Evolutionary conservation across 1,140 invertebrate species (phyloP), one percentile per base, ranked within the genome.

Genomic region (Eriocheir sinensis): DNA sequence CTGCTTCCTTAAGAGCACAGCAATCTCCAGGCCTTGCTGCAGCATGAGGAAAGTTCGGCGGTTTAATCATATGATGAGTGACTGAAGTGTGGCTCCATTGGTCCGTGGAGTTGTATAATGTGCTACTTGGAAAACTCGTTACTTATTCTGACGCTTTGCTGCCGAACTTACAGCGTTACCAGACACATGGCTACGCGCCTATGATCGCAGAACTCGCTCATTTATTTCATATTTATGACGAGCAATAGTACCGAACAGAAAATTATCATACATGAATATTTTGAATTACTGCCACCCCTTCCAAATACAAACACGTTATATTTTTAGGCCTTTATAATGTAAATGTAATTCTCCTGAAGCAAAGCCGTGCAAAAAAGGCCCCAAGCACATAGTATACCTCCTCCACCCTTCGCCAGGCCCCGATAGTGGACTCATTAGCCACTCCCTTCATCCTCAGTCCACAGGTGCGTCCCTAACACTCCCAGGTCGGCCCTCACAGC

Each of bases 191-290:
- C 2, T 72, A 72, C 60, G 60, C 60, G 27, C 21, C 60, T n/a
- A n/a, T 72, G 27, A 72, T 72, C 27, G 27, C 60, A 72, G 60
- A 72, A 72, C n/a, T 72, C 60, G 60, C 27, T 72, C 27, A 72
- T n/a, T n/a, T 72, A n/a, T n/a, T 72, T 21, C 60, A 72, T 72
- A 72, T n/a, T 72, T n/a, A 72, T 72, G 27, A 72, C 27, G 60
- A n/a, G 12, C 60, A 72, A 72, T 72, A 72, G n/a, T 72, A 72
- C n/a, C 0, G 60, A 72, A 72, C n/a, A 27, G 12, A 72, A 72
- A 21, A 72, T 72, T 72, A 72, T 72, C 27, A 72, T 72, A 72
- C 21, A 72, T 72, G 60, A 72, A 72, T 72, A 72, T 72, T 72
- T 72, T 72, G 2, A 72, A n/a, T 21, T n/a, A 72, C 27, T n/a